Base-by-base conservation (phyloP, 2,113 vertebrate species). In the Leptocoma aspasia region DNA sequence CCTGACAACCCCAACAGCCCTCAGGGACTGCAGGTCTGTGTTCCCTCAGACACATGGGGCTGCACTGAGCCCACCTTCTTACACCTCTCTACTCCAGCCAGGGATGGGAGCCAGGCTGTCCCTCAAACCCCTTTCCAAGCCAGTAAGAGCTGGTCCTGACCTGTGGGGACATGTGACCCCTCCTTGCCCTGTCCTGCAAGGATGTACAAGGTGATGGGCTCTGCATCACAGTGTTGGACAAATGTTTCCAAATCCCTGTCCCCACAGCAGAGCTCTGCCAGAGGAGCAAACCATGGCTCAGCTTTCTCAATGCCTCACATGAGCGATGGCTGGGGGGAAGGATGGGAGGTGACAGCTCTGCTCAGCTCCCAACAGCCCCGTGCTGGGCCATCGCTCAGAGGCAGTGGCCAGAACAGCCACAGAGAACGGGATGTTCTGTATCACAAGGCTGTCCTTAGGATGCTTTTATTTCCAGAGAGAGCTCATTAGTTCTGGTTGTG, bases 401-500 rank as follows among this genome's bases (percentile, higher is more conserved):
- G 76, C 28, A 28, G 71, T 54, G 82, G 87, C 89, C 26, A 0
- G 41, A 77, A 64, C 78, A 92, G 82, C 66, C 60, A 56, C 80
- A 35, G 84, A 85, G 89, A 86, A 94, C 13, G 0, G 57, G 78
- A 81, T 94, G 95, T 86, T 95, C 93, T 91, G 54, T 91, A 83
- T 24, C 50, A 56, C 60, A 44, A 86, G 65, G 87, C 73, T 95
- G 89, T 88, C 89, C 94, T 96, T 77, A 64, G 76, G 83, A 90
- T 72, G 85, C 89, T 91, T 95, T 96, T 90, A 94, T 92, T 91
- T 97, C 94, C 95, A 94, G 95, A 89, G 94, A 96, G 95, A 94
- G 87, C 94, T 96, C 97, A 96, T 97, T 97, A 97, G 92, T 83
- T 88, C 83, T 64, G 91, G 83, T 94, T 95, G 92, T 88, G 63